phyloP scores from a whole-genome alignment of 2,888 invertebrate genomes.

The Therioaphis trifolii region DNA sequence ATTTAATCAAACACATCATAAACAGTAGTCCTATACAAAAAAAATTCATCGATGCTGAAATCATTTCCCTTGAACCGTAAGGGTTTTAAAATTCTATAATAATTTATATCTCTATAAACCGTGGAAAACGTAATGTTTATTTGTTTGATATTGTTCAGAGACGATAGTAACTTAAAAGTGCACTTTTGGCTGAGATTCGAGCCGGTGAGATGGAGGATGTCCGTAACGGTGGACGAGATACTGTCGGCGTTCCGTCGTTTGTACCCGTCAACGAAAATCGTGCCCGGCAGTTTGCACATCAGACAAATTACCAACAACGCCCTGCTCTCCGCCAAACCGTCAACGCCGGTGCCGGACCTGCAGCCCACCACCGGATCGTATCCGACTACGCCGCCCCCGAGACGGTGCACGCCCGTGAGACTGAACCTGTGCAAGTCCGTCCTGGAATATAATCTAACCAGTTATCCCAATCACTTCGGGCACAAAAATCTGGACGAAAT shows the following conservation, averaged over 20 bases:
- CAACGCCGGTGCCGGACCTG: constrained; percentile 27
- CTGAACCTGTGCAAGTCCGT: constrained; percentile 75
- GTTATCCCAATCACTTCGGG: constrained; percentile 84
- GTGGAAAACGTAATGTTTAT: too few species aligned
- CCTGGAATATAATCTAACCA: constrained; percentile 79
- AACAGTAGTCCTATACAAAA: constrained; percentile 43
- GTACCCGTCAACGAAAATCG: constrained; percentile 75
- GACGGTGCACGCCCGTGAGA: constrained; percentile 76
- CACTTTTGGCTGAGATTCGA: constrained; percentile 89
- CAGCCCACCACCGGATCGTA: constrained; percentile 64
- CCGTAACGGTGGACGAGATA: constrained; percentile 74
- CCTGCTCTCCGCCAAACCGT: constrained; percentile 31
- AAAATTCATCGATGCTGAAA: constrained; percentile 60
- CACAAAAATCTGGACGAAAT: constrained; percentile 77
- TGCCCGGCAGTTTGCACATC: constrained; percentile 76
- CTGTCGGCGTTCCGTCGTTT: constrained; percentile 71
- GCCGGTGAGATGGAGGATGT: constrained; percentile 75
- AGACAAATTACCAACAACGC: constrained; percentile 70
- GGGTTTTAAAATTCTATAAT: constrained; percentile 34
- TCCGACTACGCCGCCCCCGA: constrained; percentile 73
- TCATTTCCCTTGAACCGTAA: constrained; percentile 63
- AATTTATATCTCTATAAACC: too few species aligned
- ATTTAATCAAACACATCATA: constrained; percentile 54
- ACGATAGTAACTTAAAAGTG: constrained; percentile 80
- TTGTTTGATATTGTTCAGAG: constrained; percentile 70